Evolutionary conservation across 2,888 invertebrate species (phyloP).

Genomic region (Cosmorhoe ocellata): DNA sequence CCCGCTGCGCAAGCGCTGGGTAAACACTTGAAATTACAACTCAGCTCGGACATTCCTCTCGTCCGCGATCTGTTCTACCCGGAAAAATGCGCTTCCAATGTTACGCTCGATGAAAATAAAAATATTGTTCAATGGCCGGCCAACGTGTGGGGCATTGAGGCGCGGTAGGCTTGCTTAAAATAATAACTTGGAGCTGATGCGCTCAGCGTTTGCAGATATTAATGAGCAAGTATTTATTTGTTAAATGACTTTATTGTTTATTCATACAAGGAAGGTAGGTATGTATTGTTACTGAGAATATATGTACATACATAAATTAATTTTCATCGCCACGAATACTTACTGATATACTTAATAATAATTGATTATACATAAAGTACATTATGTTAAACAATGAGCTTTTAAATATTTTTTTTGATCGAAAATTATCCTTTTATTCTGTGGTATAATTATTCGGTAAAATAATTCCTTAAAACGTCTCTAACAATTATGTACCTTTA

Average conservation of each 20-base stretch:
- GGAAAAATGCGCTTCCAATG: slow-evolving; percentile 78
- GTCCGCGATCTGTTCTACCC: slow-evolving; percentile 41
- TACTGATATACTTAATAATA: no score
- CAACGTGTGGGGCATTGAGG: slow-evolving; percentile 42
- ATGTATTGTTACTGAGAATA: no score
- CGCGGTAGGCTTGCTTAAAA: slow-evolving; percentile 24
- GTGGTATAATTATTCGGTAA: no score
- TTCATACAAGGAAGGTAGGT: no score
- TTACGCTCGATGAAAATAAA: slow-evolving; percentile 74
- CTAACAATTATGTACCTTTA: no score
- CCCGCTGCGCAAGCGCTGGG: slow-evolving; percentile 71
- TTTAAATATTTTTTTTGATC: no score
- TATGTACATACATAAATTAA: no score
- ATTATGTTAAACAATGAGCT: no score
- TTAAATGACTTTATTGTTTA: neutral
- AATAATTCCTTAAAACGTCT: no score
- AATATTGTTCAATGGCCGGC: slow-evolving; percentile 50
- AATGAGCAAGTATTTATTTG: slow-evolving; percentile 4
- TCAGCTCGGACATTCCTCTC: slow-evolving; percentile 58
- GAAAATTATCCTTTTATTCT: no score
- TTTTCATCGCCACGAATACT: no score
- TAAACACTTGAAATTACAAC: slow-evolving; percentile 82
- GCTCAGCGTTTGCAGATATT: slow-evolving; percentile 18
- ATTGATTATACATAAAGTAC: no score
- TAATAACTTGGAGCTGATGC: slow-evolving; percentile 22